Evolutionary conservation across 2,113 vertebrate species (phyloP), one percentile per base, ranked within the genome.

Genomic region (Ibidorhyncha struthersii): DNA sequence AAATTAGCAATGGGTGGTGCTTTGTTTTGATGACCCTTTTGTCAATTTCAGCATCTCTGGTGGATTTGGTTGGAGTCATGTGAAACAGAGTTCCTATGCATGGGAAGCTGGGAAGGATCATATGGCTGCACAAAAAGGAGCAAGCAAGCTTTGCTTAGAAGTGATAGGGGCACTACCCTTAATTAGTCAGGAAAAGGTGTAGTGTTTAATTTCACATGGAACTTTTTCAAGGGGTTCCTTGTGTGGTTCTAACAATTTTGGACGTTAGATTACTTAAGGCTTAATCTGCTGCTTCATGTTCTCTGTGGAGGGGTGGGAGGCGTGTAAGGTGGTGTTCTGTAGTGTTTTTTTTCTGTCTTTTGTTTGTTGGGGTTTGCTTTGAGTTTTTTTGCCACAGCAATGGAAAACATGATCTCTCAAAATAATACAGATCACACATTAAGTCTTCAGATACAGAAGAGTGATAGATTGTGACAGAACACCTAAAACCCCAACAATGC

Each of bases 41-140:
- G 38, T 66, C 52, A 50, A 29, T 67, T 77, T 32, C 9, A 23
- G 30, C 0, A 0, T 89, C 12, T 80, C 50, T 58, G 0, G 0
- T 30, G 70, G n/a, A 15, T 72, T 67, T 80, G 26, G 36, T 70
- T 56, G 45, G 52, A 58, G 34, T 71, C 4, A 3, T 36, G 53
- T 34, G 53, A 79, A 85, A 25, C 25, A 19, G 45, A 52, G 55
- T 30, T 82, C 5, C 2, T 27, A 9, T 4, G 36, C 9, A 3
- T 11, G 70, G 32, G 45, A 61, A 88, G 50, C 55, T 22, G 16
- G 55, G 34, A 82, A 69, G 18, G 50, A 26, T 69, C 56, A 61
- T 0, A 1, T 26, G 34, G 30, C 19, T 77, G 40, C 53, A 52
- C 5, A 12, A 61, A 72, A 89, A 63, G 8, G 11, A 82, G 43